phyloP scores from a whole-genome alignment of 2,797 vertebrate genomes.

The Siniperca undulata region DNA sequence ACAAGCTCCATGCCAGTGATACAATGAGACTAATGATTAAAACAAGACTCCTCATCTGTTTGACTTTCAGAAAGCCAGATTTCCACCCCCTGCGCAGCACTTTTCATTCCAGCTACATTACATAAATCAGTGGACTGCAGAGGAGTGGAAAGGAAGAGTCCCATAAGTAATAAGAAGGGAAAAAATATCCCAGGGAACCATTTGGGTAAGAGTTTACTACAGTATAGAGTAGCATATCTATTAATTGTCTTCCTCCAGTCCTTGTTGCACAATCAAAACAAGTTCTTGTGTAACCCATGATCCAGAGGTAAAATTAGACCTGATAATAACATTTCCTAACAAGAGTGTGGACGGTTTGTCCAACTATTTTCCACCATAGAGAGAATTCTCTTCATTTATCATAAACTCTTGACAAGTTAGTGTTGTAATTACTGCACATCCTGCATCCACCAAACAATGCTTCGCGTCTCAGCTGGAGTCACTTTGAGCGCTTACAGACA shows the following conservation, averaged over 20 bases:
- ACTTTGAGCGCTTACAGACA: neutral
- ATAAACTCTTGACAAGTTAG: conserved; percentile 36
- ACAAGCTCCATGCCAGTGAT: conserved; percentile 69
- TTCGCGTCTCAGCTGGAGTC: conserved; percentile 22
- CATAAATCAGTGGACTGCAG: conserved; percentile 77
- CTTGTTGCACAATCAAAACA: conserved; percentile 74
- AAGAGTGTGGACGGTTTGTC: conserved; percentile 7
- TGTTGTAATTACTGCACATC: conserved; percentile 21
- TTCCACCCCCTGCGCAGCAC: conserved; percentile 81
- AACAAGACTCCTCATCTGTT: conserved; percentile 80
- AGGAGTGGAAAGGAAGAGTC: conserved; percentile 74
- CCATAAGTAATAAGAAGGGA: conserved; percentile 65
- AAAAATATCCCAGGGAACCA: conserved; percentile 56
- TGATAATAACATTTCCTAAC: conserved; percentile 28
- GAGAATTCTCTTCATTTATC: conserved; percentile 39
- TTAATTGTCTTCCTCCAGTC: conserved; percentile 64
- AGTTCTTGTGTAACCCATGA: conserved; percentile 63
- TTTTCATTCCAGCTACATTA: conserved; percentile 79
- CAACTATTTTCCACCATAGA: conserved; percentile 13
- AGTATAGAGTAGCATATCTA: conserved; percentile 45
- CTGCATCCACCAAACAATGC: conserved; percentile 28
- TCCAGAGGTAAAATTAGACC: conserved; percentile 45
- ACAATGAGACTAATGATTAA: conserved; percentile 82
- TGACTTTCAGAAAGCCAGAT: conserved; percentile 72
- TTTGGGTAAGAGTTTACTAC: conserved; percentile 67